phyloP scores from a whole-genome alignment of 1,140 invertebrate genomes.

The Zaprionus lachaisei region DNA sequence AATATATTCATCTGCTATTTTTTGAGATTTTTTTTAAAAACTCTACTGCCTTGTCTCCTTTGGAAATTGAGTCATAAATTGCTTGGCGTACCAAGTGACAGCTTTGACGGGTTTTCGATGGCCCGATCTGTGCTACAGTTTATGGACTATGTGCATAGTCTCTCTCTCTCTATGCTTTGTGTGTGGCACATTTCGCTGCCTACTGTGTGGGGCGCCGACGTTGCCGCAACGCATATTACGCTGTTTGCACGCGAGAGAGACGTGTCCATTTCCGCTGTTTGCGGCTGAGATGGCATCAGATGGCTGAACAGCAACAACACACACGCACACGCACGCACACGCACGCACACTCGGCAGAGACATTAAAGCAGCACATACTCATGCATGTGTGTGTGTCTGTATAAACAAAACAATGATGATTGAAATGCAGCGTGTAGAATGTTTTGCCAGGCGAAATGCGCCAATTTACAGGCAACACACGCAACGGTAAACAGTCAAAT shows the following conservation, averaged over 20 bases:
- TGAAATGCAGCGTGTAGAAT: conserved; percentile 56
- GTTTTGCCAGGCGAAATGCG: conserved; percentile 51
- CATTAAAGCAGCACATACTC: conserved; percentile 25
- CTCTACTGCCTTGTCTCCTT: neutral
- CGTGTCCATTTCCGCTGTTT: conserved; percentile 43
- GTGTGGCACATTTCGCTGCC: conserved; percentile 8
- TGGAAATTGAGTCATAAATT: conserved; percentile 1
- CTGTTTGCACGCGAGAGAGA: conserved; percentile 27
- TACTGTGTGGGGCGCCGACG: conserved; percentile 5
- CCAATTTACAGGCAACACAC: conserved; percentile 52
- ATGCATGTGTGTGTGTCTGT: conserved; percentile 7
- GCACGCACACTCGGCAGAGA: conserved; percentile 12
- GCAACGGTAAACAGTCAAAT: conserved; percentile 33
- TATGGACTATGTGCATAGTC: neutral
- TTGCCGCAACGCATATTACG: conserved; percentile 18
- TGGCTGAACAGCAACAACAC: conserved; percentile 25
- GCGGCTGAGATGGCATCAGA: conserved; percentile 42
- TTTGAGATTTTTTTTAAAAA: neutral
- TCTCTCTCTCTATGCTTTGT: neutral
- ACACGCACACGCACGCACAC: too few relatives aligned
- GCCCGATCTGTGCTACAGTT: neutral
- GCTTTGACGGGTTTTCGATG: conserved; percentile 1
- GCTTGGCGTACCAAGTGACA: neutral
- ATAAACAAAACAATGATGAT: conserved; percentile 55
- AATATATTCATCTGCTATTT: neutral